A percentile compares a stretch with the other conserved stretches of the same genome.
phyloP scores from a whole-genome alignment of 2,113 vertebrate species.

The Anhinga anhinga region DNA sequence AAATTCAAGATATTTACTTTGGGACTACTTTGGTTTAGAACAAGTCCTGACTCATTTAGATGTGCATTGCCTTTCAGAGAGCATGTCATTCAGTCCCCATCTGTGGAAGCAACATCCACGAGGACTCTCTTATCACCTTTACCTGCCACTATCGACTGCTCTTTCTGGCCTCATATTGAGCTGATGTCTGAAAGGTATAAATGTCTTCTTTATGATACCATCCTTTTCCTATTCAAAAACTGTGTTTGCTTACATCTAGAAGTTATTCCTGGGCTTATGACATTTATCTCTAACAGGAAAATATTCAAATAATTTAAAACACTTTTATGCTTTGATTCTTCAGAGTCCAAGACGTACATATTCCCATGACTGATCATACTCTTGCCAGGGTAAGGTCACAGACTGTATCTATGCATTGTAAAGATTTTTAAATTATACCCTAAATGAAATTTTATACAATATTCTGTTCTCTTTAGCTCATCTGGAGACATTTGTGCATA shows the following conservation, averaged over 20 bases:
- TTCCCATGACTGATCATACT: not conserved
- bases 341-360: not conserved
- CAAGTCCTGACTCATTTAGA: not conserved
- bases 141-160: not conserved
- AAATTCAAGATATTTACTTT: not conserved
- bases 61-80: not conserved
- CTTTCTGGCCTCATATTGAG: not conserved
- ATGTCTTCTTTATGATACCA: not conserved
- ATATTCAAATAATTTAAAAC: not conserved
- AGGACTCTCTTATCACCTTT: not conserved
- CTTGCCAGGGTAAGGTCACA: not conserved
- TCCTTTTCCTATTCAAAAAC: not conserved
- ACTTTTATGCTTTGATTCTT: not conserved
- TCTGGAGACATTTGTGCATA: not conserved
- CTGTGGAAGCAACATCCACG: not conserved
- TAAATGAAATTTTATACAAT: not conserved
- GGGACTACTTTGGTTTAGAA: not conserved
- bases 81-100: fast-evolving
- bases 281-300: not conserved
- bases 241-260: not conserved
- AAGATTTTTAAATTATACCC: not conserved
- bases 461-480: not conserved
- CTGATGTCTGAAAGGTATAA: not conserved
- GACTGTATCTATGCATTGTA: not conserved
- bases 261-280: not conserved